Evolutionary conservation across 2,797 vertebrate genomes (phyloP), one percentile per base, ranked within the genome.

Genomic region (Oreonectes daqikongensis): DNA sequence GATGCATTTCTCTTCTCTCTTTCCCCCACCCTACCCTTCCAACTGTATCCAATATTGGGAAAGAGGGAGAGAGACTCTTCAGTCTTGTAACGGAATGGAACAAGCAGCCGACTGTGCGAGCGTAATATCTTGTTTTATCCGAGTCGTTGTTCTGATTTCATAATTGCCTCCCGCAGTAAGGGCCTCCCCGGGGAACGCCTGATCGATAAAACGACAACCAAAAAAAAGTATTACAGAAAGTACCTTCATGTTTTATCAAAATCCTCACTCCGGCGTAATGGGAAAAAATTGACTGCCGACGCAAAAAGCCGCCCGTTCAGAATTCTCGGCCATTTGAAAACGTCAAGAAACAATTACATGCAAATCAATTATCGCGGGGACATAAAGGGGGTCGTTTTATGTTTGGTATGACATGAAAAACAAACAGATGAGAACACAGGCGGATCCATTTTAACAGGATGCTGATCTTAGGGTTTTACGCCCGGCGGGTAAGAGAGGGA

Each of bases 211-310:
- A 81, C 73, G 73, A 84, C 82, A 83, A 75, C 79, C 75, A 69
- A 84, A 83, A 85, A n/a, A 84, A 87, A 86, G 85, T 84, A 84
- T 86, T 86, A 84, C 85, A 85, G 80, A 81, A 84, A 86, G 66
- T 78, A 78, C 82, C 77, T 86, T 87, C 83, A 86, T 86, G 86
- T 86, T 87, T 86, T 87, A 85, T 86, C 86, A 86, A 86, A 87
- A 83, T 81, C 74, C 79, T 85, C 84, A 83, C 71, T 82, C 82
- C 77, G 78, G 77, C 44, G 55, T 85, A 85, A 84, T 85, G 30
- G 80, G 53, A 60, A 57, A 73, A 82, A 82, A 79, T 68, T 61
- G 73, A 75, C 75, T 66, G 73, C n/a, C 22, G 77, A 77, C 53
- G 74, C 44, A 65, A 80, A 83, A 78, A 78, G 75, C 68, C 72